Percentiles rank a stretch among this genome's conserved stretches.
Conservation (phyloP, 2,797 vertebrate species). For the Pitangus sulphuratus region DNA sequence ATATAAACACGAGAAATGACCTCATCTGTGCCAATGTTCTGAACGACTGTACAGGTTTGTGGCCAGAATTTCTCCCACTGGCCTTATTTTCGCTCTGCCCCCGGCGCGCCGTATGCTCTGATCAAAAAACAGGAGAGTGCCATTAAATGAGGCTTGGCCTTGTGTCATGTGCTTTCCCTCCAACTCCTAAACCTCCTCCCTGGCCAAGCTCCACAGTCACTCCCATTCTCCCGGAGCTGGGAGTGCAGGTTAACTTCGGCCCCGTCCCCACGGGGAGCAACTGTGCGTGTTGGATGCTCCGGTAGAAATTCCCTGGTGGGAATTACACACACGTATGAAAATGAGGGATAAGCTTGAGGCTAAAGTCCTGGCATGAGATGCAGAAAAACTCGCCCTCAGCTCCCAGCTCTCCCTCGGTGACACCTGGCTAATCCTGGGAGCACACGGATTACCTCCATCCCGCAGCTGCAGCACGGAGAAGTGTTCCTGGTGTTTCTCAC, state of each 20-base stretch:
- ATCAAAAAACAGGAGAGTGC: not conserved
- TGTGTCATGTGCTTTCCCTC: not conserved
- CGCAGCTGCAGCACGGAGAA: not conserved
- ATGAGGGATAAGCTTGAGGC: constrained; percentile 1
- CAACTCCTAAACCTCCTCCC: not conserved
- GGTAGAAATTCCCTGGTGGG: not conserved
- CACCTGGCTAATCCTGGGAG: not conserved
- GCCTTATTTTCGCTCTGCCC: not conserved
- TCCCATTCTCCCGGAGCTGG: not conserved
- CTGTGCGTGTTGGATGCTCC: not conserved
- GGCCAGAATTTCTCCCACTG: not conserved
- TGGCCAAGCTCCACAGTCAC: not conserved
- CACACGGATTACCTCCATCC: not conserved
- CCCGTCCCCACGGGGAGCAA: not conserved
- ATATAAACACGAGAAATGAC: constrained; percentile 19
- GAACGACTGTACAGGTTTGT: not conserved
- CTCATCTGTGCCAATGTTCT: not conserved
- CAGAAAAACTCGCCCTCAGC: not conserved
- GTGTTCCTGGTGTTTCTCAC: not conserved
- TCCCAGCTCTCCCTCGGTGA: not conserved
- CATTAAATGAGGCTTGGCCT: not conserved
- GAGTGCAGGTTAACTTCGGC: not conserved
- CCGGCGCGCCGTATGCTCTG: not conserved
- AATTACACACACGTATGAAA: not conserved
- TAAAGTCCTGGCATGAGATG: not conserved